phyloP scores from a whole-genome alignment of 2,888 invertebrate genomes.

The Adelphocoris suturalis region DNA sequence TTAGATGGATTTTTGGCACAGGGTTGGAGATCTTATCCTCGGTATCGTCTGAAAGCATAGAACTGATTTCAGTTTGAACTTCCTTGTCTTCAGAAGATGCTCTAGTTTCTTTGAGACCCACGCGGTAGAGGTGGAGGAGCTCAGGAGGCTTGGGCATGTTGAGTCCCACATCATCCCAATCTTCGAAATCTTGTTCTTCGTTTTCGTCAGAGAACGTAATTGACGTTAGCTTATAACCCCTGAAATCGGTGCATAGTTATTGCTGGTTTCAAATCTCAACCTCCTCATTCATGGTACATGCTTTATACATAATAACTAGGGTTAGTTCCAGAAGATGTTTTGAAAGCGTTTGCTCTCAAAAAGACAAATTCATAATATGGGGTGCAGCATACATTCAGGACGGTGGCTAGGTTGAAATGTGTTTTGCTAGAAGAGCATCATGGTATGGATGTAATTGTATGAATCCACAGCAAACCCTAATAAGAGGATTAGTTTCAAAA shows the following conservation, averaged over 20 bases:
- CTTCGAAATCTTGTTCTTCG: slow-evolving; percentile 84
- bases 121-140: slow-evolving; percentile 85
- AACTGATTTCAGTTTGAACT: slow-evolving; percentile 68
- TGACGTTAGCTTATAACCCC: slow-evolving; percentile 90
- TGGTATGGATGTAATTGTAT: no score
- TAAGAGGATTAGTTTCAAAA: no score
- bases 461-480: no score
- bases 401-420: no score
- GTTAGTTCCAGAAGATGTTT: no score
- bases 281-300: no score
- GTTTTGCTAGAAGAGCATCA: no score
- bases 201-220: slow-evolving; percentile 95
- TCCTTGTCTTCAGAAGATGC: slow-evolving; percentile 76
- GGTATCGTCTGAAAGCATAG: background rate
- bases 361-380: no score
- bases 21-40: background rate
- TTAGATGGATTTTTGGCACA: background rate
- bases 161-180: slow-evolving; percentile 94
- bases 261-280: no score
- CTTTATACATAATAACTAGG: no score
- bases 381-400: no score
- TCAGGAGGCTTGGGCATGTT: slow-evolving; percentile 90
- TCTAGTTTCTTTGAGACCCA: slow-evolving; percentile 79
- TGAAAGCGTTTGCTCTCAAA: no score
- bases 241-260: background rate